Evolutionary conservation across 1,140 invertebrate genomes (phyloP), one percentile per base, ranked within the genome.

Genomic region (Drosophila navojoa): DNA sequence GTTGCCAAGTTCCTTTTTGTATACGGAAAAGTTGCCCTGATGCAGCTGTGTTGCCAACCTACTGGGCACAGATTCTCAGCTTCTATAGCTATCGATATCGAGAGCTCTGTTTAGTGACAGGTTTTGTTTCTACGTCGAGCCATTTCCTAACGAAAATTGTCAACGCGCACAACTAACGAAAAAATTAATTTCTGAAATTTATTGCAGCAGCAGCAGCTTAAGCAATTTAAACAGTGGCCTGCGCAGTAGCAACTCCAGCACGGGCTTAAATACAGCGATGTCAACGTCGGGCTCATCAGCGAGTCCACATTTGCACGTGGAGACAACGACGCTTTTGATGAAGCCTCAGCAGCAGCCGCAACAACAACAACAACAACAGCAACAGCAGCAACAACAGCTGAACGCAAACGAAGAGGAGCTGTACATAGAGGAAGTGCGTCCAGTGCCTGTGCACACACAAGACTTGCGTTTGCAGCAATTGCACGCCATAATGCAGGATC

Each of bases 401-500:
- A 57, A 72, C 4, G 60, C 67, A 38, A 76, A 81, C 57, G 90
- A 92, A 40, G 91, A 91, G 40, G 90, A 92, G 68, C 76, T 92
- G 35, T 80, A 90, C 62, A 80, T 92, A 64, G 91, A 92, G 80
- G 92, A 92, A 64, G 91, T 92, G 80, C 80, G 92, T 75, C 86
- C 86, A 70, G 77, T 75, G 27, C 84, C 91, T 49, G 76, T 93
- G 60, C 78, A 80, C 64, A 92, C 92, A n/a, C 81, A 94, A 91
- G 94, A 93, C 86, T 79, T 94, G 44, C 79, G 85, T 9, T 40
- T 92, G 25, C 84, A 91, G 42, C 78, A 79, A 44, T 52, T 92
- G 9, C 94, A 95, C 90, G 94, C 95, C 67, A 94, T 95, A n/a
- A 93, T 96, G 45, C 94, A 96, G 93, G 96, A 97, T 93, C 96